Percentiles rank a stretch among this genome's conserved stretches.
phyloP scores from a whole-genome alignment of 2,797 vertebrate genomes.

The Coccyzus lansbergi region DNA sequence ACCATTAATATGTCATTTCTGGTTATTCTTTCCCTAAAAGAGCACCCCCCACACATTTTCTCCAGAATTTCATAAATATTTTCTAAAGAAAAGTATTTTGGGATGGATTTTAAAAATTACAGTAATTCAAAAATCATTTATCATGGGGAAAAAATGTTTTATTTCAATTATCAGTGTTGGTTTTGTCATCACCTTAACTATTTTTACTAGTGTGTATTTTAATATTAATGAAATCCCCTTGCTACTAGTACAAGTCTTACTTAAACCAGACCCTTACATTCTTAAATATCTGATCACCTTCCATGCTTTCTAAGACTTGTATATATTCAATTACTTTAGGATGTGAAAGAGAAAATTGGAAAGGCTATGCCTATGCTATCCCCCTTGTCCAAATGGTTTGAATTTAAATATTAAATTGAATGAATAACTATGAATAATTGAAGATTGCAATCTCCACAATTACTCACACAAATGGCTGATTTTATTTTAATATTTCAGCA shows the following conservation, averaged over 20 bases:
- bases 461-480: background rate
- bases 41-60: rapidly evolving
- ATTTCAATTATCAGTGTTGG: background rate
- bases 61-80: background rate
- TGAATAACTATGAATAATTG: background rate
- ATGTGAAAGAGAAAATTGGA: background rate
- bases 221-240: background rate
- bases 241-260: background rate
- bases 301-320: background rate
- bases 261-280: background rate
- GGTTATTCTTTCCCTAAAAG: background rate
- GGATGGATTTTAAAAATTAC: background rate
- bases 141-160: background rate
- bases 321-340: background rate
- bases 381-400: background rate
- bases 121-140: background rate
- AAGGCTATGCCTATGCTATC: background rate
- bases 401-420: constrained; percentile 32
- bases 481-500: constrained; percentile 14
- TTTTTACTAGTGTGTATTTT: background rate
- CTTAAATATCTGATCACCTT: constrained; percentile 9
- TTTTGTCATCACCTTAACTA: background rate
- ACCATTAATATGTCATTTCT: background rate
- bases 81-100: background rate
- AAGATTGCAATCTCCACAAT: background rate